Evolutionary conservation across 2,888 invertebrate genomes (phyloP).

Genomic region (Clistopyga incitator): DNA sequence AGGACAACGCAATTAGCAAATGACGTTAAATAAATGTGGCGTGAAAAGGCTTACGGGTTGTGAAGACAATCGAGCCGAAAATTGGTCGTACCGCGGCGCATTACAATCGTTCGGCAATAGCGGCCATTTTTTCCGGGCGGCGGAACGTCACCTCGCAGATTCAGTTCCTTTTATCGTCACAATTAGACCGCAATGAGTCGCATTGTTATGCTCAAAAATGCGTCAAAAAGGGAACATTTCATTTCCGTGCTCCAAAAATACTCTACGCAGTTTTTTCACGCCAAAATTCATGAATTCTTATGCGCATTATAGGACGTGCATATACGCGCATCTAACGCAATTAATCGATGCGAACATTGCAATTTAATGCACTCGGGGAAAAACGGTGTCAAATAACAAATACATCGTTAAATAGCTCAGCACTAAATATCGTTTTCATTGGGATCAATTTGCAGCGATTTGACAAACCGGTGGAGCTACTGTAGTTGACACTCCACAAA

Average conservation of each 20-base stretch:
- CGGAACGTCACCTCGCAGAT: slow-evolving; percentile 15
- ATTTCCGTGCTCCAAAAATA: neutral
- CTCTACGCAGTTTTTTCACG: neutral
- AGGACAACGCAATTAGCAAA: too few relatives aligned
- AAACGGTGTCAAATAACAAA: neutral
- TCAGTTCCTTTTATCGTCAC: slow-evolving; percentile 1
- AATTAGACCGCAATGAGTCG: neutral
- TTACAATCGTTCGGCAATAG: slow-evolving; percentile 1
- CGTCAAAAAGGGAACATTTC: neutral
- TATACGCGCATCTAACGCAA: neutral
- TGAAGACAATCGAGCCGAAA: neutral
- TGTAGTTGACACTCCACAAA: too few relatives aligned
- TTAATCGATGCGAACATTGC: neutral
- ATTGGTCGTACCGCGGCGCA: neutral
- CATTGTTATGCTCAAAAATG: neutral
- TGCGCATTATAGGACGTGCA: neutral
- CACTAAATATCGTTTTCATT: neutral
- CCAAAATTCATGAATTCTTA: neutral
- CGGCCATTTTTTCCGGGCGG: slow-evolving; percentile 21
- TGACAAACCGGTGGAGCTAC: too few relatives aligned
- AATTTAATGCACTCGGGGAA: neutral
- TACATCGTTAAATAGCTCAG: neutral
- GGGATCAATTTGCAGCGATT: too few relatives aligned
- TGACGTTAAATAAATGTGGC: too few relatives aligned
- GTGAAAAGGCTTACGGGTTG: neutral